phyloP scores from a whole-genome alignment of 2,113 vertebrate species.

The Nannobrachium achirus region DNA sequence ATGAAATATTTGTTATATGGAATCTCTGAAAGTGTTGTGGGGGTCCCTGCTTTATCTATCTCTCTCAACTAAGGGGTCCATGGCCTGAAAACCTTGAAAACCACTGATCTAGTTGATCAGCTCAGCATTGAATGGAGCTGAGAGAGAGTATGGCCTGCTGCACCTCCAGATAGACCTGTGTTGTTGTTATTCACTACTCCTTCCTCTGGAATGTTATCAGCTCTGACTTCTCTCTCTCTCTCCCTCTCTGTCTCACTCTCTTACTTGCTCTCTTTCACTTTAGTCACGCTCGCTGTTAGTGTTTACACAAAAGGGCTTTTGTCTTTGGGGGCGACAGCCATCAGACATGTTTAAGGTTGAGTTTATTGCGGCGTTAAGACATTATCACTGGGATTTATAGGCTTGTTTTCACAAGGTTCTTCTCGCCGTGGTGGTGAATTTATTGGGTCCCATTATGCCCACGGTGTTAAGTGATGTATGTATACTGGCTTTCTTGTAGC shows the following conservation, averaged over 20 bases:
- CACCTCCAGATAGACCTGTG: not conserved
- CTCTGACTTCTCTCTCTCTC: not conserved
- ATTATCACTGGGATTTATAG: not conserved
- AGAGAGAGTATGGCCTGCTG: too few relatives aligned
- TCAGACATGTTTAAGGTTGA: not conserved
- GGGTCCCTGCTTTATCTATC: too few relatives aligned
- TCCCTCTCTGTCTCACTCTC: not conserved
- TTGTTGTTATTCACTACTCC: constrained; percentile 1
- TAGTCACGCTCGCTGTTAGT: too few relatives aligned
- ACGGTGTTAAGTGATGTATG: not conserved
- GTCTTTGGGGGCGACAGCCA: not conserved
- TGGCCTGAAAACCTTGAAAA: too few relatives aligned
- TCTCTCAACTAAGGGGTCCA: too few relatives aligned
- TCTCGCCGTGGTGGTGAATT: not conserved
- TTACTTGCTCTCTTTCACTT: not conserved
- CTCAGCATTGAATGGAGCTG: constrained; percentile 9
- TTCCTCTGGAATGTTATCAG: constrained; percentile 21
- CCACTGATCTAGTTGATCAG: constrained; percentile 11
- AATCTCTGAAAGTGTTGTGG: too few relatives aligned
- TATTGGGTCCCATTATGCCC: not conserved
- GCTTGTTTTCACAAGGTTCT: not conserved
- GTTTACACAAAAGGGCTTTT: not conserved
- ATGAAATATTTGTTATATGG: too few relatives aligned
- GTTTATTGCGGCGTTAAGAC: not conserved
- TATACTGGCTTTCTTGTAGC: too few relatives aligned